Conservation (phyloP, 1,140 invertebrate genomes). For the Chironomus striatipennis region DNA sequence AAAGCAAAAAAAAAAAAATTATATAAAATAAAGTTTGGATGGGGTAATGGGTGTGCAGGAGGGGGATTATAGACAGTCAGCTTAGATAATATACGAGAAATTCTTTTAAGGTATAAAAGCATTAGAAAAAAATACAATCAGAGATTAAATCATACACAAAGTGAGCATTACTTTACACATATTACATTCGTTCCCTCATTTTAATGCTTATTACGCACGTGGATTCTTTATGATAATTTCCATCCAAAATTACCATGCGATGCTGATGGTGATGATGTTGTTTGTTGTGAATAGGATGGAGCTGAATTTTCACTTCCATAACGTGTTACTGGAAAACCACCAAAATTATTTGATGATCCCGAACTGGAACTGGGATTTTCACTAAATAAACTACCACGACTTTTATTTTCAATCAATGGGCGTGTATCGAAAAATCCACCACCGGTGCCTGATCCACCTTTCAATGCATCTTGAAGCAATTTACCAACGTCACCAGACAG, state of each 20-base stretch:
- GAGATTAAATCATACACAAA: not conserved
- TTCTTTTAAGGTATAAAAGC: not conserved
- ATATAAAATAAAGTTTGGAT: not conserved
- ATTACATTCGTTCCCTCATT: too few species aligned
- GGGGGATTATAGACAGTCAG: not conserved
- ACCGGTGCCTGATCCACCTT: not conserved
- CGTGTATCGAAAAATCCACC: constrained; percentile 17
- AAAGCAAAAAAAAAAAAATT: not conserved
- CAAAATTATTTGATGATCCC: not conserved
- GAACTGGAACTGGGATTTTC: not conserved
- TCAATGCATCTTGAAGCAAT: not conserved
- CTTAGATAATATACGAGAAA: too few species aligned
- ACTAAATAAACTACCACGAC: not conserved
- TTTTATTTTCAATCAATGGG: constrained; percentile 11
- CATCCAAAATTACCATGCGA: not conserved
- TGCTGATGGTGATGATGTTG: not conserved
- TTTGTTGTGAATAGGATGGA: not conserved
- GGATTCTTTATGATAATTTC: constrained; percentile 6
- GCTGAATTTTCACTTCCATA: not conserved
- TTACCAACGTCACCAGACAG: not conserved
- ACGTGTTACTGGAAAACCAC: not conserved
- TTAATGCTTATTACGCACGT: not conserved
- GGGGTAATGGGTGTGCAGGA: not conserved
- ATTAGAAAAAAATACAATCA: too few species aligned
- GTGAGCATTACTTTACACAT: not conserved